These are phyloP conservation scores for Tragelaphus scriptus DNA, from an alignment of 2,113 vertebrate species.

Conservation along the genomic window DNA sequence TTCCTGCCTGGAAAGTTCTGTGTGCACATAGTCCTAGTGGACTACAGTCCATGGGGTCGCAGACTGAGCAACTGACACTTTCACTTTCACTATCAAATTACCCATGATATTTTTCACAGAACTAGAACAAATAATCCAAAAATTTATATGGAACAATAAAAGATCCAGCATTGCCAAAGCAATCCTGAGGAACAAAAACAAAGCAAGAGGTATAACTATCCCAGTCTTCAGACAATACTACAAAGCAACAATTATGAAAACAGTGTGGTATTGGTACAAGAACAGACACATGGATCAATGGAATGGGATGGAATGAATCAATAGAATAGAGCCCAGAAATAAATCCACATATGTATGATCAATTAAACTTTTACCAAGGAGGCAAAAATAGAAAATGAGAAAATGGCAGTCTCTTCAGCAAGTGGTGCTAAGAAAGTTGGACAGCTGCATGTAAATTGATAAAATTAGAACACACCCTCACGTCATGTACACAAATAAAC, in stretches of 20 bases:
- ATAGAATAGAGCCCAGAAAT: background rate
- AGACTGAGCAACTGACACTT: background rate
- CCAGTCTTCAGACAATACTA: background rate
- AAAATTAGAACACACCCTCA: background rate
- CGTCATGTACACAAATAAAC: background rate
- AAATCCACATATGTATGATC: background rate
- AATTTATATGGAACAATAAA: background rate
- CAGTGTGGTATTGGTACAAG: background rate
- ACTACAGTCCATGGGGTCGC: background rate
- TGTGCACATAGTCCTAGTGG: background rate
- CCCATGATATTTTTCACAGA: background rate
- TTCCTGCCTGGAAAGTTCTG: background rate
- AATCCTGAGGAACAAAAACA: background rate
- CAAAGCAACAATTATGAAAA: background rate
- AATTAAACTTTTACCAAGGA: background rate
- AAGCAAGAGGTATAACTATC: background rate
- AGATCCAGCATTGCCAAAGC: background rate
- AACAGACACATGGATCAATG: background rate
- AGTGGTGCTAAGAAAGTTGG: background rate
- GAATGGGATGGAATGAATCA: background rate
- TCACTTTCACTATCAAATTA: background rate
- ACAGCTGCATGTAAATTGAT: background rate
- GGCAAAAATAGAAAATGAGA: background rate
- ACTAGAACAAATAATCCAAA: background rate
- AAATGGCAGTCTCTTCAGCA: background rate